Evolutionary conservation across 2,888 invertebrate species (phyloP).

Genomic region (Heteropelma amictum): DNA sequence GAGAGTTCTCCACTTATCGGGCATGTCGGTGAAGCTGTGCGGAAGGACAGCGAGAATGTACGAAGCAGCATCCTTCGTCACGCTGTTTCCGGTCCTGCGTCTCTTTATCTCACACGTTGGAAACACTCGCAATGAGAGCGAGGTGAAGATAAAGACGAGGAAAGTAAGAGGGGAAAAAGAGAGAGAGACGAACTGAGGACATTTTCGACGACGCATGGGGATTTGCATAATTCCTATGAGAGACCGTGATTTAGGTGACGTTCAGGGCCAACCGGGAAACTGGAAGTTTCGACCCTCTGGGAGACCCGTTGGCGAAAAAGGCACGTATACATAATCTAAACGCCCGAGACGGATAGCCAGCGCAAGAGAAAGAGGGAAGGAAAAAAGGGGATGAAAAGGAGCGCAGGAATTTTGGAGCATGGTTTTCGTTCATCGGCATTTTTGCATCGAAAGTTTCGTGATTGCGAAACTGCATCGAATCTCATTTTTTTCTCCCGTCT

Average conservation of each 20-base stretch:
- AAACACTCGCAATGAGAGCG: not conserved
- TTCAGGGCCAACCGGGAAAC: conserved; percentile 58
- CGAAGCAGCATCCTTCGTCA: conserved; percentile 18
- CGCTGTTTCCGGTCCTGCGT: not conserved
- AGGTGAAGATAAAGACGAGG: not conserved
- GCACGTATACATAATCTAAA: conserved; percentile 1
- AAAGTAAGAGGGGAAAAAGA: not conserved
- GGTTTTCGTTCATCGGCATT: not conserved
- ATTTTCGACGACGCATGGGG: conserved; percentile 25
- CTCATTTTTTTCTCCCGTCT: too few relatives aligned
- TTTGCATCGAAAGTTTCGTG: not conserved
- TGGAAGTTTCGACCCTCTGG: conserved; percentile 59
- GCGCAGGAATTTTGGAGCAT: not conserved
- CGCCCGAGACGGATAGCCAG: not conserved
- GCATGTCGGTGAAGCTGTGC: conserved; percentile 20
- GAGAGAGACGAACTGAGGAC: conserved; percentile 30
- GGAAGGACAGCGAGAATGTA: conserved; percentile 24
- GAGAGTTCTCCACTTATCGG: conserved; percentile 51
- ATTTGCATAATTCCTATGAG: conserved; percentile 67
- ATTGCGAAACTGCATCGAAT: not conserved
- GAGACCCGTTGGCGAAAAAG: conserved; percentile 9
- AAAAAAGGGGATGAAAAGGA: not conserved
- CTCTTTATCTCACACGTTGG: not conserved
- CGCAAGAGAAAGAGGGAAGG: not conserved
- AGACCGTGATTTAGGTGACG: conserved; percentile 65